Evolutionary conservation across 1,140 invertebrate species (phyloP), one percentile per base, ranked within the genome.

Genomic region (Anagrus nilaparvatae): DNA sequence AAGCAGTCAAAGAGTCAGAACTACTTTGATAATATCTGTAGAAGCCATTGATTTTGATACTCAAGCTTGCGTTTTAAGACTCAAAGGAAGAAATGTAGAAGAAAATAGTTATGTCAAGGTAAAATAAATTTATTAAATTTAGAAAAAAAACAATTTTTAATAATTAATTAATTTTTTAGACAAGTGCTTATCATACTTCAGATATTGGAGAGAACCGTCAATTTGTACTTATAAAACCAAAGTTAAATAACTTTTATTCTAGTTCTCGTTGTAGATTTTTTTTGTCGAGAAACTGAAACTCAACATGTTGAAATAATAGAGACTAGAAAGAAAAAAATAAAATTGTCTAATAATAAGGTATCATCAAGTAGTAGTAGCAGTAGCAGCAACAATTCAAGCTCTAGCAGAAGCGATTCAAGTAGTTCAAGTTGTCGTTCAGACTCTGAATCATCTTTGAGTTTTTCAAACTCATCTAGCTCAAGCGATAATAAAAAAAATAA

Each of bases 101-200:
- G 96, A 99, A 73, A 99, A 99, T 71, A 87, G 93, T 61, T 97
- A 94, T 79, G 95, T 99, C 13, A 98, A 98, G 78, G 87, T 91
- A 74, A 61, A 40, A 84, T 97, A 17, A 16, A 75, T 99, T 31
- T 38, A 33, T 34, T 34, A 34, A 14, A 7, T 34, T 34, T 18
- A 18, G 7, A 14, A 7, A 18, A 14, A 34, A 18, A 19, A 18
- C 17, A 13, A 21, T 36, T 36, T 23, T 9, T 18, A 14, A 17
- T 18, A 14, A n/a, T 17, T 96, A 94, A 23, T 7, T 27, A 29
- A 36, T 20, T 35, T 53, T 56, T 60, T 47, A 91, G 84, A 91
- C 95, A 84, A 94, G 94, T 41, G 94, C 94, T 46, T 99, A 99
- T 71, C 96, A 99, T 59, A 99, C 96, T 5, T 65, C 99, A 45